Conservation (phyloP, 2,113 vertebrate species). For the Motacilla alba region DNA sequence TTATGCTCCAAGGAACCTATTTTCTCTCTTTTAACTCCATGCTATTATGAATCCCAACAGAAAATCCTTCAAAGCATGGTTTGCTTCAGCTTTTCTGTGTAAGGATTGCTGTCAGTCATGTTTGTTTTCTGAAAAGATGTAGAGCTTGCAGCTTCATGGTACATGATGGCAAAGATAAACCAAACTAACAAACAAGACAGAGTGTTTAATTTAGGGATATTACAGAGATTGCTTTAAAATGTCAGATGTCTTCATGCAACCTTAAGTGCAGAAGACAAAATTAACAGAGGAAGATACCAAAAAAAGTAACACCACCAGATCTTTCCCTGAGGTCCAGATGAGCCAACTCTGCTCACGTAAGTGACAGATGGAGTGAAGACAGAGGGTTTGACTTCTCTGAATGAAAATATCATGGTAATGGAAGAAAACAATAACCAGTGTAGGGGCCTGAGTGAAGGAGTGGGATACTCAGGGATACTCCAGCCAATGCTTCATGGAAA, state of each 20-base stretch:
- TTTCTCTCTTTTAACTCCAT: slow-evolving; percentile 60
- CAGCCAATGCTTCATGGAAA: not conserved
- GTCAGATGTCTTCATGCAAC: slow-evolving; percentile 2
- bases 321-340: not conserved
- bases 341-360: not conserved
- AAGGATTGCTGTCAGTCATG: not conserved
- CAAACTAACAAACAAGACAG: slow-evolving; percentile 17
- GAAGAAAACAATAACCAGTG: not conserved
- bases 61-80: slow-evolving; percentile 28
- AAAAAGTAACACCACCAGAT: not conserved
- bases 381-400: not conserved
- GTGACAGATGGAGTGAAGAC: not conserved
- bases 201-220: slow-evolving; percentile 14
- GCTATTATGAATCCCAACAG: slow-evolving; percentile 38
- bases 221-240: not conserved
- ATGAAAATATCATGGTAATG: not conserved
- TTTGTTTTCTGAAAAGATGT: not conserved
- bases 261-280: not conserved
- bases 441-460: not conserved
- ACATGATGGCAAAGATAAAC: not conserved
- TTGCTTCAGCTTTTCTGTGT: slow-evolving; percentile 21
- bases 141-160: not conserved
- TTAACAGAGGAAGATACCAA: not conserved
- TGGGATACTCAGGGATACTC: not conserved
- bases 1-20: slow-evolving; percentile 68